Base-by-base conservation (phyloP, 2,797 vertebrate species). In the Chaenodraco wilsoni region DNA sequence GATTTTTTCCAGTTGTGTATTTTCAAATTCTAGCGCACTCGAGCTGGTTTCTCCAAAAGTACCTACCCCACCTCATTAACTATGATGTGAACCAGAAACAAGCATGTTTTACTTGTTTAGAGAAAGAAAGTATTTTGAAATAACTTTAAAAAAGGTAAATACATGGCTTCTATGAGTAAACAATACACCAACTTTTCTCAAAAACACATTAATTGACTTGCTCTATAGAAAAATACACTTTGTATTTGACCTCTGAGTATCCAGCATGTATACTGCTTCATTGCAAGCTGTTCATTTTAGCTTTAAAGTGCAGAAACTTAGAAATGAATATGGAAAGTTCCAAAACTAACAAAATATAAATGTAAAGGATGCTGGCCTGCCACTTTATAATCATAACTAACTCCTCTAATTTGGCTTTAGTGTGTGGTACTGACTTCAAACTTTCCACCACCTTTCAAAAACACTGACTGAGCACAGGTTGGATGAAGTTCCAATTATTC, bases 371-470 rank as follows among this genome's bases (percentile, higher is more conserved):
- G 27, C 46, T 2, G 49, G 37, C 51, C 19, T 56, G 11, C 13
- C 21, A 43, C 62, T 77, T 79, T 54, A 40, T 43, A 65, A 51
- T 43, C 17, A 50, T 16, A 41, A 31, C n/a, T 13, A 57, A 46
- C 19, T 61, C 17, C 23, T 61, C 56, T 64, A 41, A 60, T 71
- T 56, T 59, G 45, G 27, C 27, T 27, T 27, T 27, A 27, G 27
- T 37, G 33, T 37, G 6, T 37, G 33, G 8, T 7, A 69, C 74
- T 82, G 85, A 82, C 85, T 88, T 76, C 85, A 78, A 91, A 87
- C 82, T 82, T 65, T 72, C 41, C 73, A 62, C 70, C 78, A 75
- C 81, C 82, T 88, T 84, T 77, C 51, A 82, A 84, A 85, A 80
- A 54, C 45, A 55, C 68, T 37, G 58, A 76, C 52, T 57, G 75